Evolutionary conservation across 2,888 invertebrate genomes (phyloP).

Genomic region (Nomada fabriciana): DNA sequence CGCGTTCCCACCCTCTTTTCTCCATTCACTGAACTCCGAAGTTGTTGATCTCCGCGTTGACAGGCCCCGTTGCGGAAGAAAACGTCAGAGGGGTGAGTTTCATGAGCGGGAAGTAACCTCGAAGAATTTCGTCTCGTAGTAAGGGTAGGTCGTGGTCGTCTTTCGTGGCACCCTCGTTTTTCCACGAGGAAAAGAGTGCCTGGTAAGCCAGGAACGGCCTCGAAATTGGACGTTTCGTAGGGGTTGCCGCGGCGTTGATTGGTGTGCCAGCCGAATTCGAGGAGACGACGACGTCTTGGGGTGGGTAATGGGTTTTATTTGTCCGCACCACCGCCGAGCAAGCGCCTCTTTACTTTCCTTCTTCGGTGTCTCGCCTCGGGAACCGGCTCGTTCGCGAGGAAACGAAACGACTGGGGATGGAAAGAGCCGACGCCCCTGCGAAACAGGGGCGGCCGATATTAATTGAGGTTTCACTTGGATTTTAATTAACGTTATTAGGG

Average conservation of each 20-base stretch:
- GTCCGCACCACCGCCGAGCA: conserved; percentile 76
- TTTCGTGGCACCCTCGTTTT: conserved; percentile 78
- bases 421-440: conserved; percentile 56
- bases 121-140: conserved; percentile 76
- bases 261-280: conserved; percentile 56
- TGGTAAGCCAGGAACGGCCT: conserved; percentile 1
- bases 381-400: conserved; percentile 32
- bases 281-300: conserved; percentile 70
- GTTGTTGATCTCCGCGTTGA: conserved; percentile 56
- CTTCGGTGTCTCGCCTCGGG: conserved; percentile 44
- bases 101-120: conserved; percentile 60
- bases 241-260: conserved; percentile 54
- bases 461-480: conserved; percentile 81
- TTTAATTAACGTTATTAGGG: conserved; percentile 83
- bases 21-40: conserved; percentile 71
- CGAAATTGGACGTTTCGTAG: conserved; percentile 64
- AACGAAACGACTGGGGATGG: conserved; percentile 40
- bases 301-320: conserved; percentile 84
- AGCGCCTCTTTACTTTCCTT: conserved; percentile 69
- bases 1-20: conserved; percentile 25
- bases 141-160: conserved; percentile 82
- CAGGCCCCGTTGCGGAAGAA: conserved; percentile 61
- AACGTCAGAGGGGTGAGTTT: conserved; percentile 41
- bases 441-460: conserved; percentile 77
- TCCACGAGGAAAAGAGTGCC: conserved; percentile 76